Evolutionary conservation across 2,888 invertebrate genomes (phyloP).

Genomic region (Pinctada fucata): DNA sequence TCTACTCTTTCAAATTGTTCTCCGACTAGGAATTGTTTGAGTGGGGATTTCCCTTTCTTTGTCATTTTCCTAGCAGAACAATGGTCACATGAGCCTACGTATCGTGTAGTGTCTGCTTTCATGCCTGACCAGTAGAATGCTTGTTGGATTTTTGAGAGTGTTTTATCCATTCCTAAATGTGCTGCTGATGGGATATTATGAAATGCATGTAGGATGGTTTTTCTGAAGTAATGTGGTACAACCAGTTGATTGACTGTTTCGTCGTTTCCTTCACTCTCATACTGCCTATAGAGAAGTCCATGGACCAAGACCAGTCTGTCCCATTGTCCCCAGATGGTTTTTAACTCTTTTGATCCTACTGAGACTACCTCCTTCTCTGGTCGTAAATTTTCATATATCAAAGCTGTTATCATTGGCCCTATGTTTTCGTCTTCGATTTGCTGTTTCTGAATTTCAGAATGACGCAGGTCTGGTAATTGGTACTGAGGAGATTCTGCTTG

Average conservation of each 20-base stretch:
- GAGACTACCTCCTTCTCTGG: not conserved
- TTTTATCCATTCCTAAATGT: conserved; percentile 1
- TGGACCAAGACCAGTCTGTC: not conserved
- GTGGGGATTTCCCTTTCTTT: not conserved
- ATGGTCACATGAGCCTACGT: not conserved
- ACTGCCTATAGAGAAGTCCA: not conserved
- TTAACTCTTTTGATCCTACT: not conserved
- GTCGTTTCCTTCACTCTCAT: not conserved
- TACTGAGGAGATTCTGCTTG: not conserved
- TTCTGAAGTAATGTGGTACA: not conserved
- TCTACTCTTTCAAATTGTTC: conserved; percentile 8
- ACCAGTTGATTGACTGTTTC: not conserved
- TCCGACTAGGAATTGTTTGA: not conserved
- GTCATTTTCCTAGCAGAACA: conserved; percentile 2
- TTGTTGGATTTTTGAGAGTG: conserved; percentile 6
- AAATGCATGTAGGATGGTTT: conserved; percentile 1
- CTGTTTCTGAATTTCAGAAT: not conserved
- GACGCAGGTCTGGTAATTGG: not conserved
- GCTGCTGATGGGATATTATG: not conserved
- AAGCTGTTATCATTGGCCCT: not conserved
- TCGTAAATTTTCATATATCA: not conserved
- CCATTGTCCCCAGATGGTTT: not conserved
- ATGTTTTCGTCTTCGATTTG: not conserved
- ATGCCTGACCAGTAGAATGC: conserved; percentile 12
- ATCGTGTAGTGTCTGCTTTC: not conserved